Conservation (phyloP, 2,113 vertebrate genomes). For the Laticauda colubrina region DNA sequence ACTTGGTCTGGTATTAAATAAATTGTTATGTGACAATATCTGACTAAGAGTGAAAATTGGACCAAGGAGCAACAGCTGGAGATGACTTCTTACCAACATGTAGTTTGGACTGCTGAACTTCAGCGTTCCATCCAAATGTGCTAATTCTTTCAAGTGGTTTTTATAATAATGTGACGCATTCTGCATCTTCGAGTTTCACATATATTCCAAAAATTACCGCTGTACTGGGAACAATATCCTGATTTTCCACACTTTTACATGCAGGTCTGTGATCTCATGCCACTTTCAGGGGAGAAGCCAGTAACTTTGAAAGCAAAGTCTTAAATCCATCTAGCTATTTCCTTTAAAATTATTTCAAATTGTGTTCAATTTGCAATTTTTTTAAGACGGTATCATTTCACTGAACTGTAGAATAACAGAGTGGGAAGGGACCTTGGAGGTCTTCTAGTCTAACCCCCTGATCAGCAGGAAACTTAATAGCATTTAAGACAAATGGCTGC, state of each 20-base stretch:
- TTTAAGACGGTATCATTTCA: not conserved
- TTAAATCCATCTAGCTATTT: not conserved
- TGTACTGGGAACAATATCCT: not conserved
- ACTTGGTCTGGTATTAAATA: not conserved
- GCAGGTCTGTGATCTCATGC: not conserved
- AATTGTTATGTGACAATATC: not conserved
- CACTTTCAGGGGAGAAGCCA: not conserved
- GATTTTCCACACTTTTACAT: not conserved
- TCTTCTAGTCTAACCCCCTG: not conserved
- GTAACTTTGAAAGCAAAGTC: not conserved
- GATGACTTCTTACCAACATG: not conserved
- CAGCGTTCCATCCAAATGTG: not conserved
- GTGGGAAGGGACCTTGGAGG: not conserved
- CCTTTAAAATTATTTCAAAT: not conserved
- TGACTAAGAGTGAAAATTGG: not conserved
- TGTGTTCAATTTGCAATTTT: not conserved
- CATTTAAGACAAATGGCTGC: not conserved
- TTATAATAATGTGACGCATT: not conserved
- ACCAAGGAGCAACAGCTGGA: not conserved
- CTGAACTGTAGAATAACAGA: not conserved
- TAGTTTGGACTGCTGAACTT: not conserved
- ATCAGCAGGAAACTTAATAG: not conserved
- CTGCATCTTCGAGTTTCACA: not conserved
- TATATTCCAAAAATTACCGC: not conserved
- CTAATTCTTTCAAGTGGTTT: not conserved